Percentiles rank a stretch among this genome's conserved stretches.
These are phyloP conservation scores for Pycnonotus jocosus DNA, from an alignment of 2,113 vertebrate genomes.

Conservation along the genomic window DNA sequence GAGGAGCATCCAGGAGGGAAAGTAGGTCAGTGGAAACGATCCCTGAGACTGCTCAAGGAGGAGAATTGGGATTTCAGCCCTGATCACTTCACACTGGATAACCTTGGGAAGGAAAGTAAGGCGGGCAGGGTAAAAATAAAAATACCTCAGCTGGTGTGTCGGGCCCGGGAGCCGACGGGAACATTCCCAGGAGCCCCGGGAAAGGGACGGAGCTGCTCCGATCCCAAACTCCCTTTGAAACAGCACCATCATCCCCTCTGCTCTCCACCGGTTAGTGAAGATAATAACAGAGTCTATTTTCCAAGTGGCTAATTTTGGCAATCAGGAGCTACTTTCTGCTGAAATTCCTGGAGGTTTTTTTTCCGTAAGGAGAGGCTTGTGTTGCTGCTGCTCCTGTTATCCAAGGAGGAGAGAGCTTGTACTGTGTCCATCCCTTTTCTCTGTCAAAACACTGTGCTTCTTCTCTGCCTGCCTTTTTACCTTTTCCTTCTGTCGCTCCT, in stretches of 20 bases:
- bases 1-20: neutral
- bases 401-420: neutral
- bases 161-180: neutral
- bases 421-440: neutral
- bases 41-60: neutral
- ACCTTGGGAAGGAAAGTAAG: neutral
- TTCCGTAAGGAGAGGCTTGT: neutral
- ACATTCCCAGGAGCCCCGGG: neutral
- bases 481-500: slow-evolving; percentile 35
- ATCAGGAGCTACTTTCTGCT: neutral
- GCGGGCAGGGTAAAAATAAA: neutral
- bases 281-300: neutral
- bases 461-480: slow-evolving; percentile 1
- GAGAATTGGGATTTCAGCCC: slow-evolving; percentile 9
- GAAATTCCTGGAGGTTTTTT: neutral
- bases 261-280: neutral
- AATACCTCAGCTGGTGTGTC: neutral
- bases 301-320: neutral
- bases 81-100: neutral
- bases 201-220: neutral
- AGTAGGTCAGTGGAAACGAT: slow-evolving; percentile 25
- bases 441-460: neutral
- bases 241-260: neutral
- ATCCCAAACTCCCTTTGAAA: neutral
- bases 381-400: neutral